These are phyloP conservation scores for Papilio aristodemus DNA, from an alignment of 1,140 invertebrate species.

Conservation along the genomic window DNA sequence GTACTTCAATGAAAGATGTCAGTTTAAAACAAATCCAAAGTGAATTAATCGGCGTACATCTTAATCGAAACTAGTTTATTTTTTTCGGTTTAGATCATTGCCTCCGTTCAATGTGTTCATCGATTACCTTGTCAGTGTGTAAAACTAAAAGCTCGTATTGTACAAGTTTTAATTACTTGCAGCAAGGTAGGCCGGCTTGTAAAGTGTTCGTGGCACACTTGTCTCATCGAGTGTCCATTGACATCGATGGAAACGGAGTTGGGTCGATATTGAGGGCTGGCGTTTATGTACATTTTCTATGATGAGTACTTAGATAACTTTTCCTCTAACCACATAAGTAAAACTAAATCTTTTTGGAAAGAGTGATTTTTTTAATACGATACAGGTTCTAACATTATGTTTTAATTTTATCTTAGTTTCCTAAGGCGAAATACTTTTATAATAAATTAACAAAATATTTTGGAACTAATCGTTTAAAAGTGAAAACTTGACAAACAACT, in stretches of 20 bases:
- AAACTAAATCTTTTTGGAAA: background rate
- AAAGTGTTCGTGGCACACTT: slow-evolving; percentile 43
- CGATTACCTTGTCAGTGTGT: slow-evolving; percentile 3
- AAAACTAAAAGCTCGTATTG: background rate
- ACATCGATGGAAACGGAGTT: slow-evolving; percentile 50
- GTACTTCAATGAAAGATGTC: background rate
- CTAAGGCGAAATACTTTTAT: too few relatives aligned
- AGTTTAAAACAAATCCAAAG: background rate
- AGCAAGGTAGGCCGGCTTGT: slow-evolving; percentile 39
- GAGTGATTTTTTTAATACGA: too few relatives aligned
- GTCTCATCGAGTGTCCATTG: slow-evolving; percentile 41
- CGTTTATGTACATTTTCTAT: slow-evolving; percentile 31
- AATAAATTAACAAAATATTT: too few relatives aligned
- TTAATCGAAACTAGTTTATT: slow-evolving; percentile 23
- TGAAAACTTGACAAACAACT: slow-evolving; percentile 33
- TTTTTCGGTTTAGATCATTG: slow-evolving; percentile 9
- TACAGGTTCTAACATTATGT: too few relatives aligned
- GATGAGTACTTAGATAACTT: background rate
- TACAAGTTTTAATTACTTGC: slow-evolving; percentile 36
- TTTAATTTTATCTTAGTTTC: too few relatives aligned
- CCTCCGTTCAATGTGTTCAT: slow-evolving; percentile 4
- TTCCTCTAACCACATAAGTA: background rate
- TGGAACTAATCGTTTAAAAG: slow-evolving; percentile 16
- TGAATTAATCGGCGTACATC: slow-evolving; percentile 16
- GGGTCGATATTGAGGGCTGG: slow-evolving; percentile 36